Evolutionary conservation across 2,113 vertebrate genomes (phyloP), one percentile per base, ranked within the genome.

Genomic region (Eupsittula cactorum): DNA sequence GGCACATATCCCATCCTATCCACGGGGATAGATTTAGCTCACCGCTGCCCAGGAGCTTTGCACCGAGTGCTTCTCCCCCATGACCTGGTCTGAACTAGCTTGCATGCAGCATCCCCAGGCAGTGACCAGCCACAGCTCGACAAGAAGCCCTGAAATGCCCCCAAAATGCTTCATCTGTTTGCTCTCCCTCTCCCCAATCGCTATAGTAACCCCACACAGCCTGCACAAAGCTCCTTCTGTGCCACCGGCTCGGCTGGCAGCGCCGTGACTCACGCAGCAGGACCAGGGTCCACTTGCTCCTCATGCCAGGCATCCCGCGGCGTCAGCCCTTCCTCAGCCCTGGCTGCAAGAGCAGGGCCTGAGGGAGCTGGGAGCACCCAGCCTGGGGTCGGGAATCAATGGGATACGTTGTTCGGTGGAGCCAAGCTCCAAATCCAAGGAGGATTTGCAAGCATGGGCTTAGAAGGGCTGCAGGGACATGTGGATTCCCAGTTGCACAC

Each of bases 201-300:
- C 95, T 94, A 97, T 87, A 91, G 96, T 59, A 94, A 96, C 77
- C 76, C 62, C 0, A 7, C 59, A 31, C 16, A 63, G 79, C 44
- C 13, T 0, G 87, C 87, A 97, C 96, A 97, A 97, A 84, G 96
- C 88, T 3, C 74, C 95, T 76, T 96, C 92, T 97, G 91, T 96
- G 95, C 90, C n/a, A 21, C 73, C 3, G 2, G 88, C 82, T 82
- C 6, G 60, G 28, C 73, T n/a, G 91, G 90, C 96, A 91, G 81
- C 3, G 0, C 2, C 1, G 62, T 93, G 95, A 96, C 85, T 94
- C 95, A 92, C 11, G 2, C 35, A 5, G 59, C 79, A 20, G 67
- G 71, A 93, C 79, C 79, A 69, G 82, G 83, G 88, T 82, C 82
- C 82, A 29, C 42, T 9, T 2, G 16, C n/a, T 28, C n/a, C 83